These are phyloP conservation scores for Hystrix brachyura DNA, from an alignment of 2,113 vertebrate genomes.

Conservation along the genomic window DNA sequence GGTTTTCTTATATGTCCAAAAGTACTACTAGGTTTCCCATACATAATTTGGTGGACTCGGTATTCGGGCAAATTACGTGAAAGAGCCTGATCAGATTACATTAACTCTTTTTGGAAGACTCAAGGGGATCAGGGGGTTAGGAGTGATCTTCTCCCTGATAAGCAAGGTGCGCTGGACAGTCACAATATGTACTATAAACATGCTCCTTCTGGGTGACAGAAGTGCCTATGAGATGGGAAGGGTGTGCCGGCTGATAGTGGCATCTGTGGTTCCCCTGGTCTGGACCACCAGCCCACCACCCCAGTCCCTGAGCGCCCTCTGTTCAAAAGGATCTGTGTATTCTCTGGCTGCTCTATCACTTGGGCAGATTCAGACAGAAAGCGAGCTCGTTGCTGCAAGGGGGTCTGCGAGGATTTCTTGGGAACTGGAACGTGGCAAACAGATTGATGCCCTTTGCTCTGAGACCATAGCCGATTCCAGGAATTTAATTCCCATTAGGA, in stretches of 20 bases:
- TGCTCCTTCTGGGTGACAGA: neutral
- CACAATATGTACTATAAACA: fast-evolving
- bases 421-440: neutral
- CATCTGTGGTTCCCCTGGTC: neutral
- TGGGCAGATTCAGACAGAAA: neutral
- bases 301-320: neutral
- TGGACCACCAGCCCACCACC: neutral
- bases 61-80: neutral
- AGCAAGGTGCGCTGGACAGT: neutral
- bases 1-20: constrained; percentile 23
- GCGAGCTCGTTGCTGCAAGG: neutral
- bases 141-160: neutral
- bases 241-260: neutral
- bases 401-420: neutral
- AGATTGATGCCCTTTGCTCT: neutral
- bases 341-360: no score
- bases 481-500: neutral
- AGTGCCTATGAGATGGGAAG: neutral
- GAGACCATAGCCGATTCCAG: neutral
- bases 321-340: neutral
- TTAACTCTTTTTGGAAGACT: neutral
- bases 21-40: constrained; percentile 7
- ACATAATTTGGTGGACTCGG: constrained; percentile 7
- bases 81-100: neutral
- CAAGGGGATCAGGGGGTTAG: neutral